Evolutionary conservation across 2,113 vertebrate genomes (phyloP), one percentile per base, ranked within the genome.

Genomic region (Anguilla rostrata): DNA sequence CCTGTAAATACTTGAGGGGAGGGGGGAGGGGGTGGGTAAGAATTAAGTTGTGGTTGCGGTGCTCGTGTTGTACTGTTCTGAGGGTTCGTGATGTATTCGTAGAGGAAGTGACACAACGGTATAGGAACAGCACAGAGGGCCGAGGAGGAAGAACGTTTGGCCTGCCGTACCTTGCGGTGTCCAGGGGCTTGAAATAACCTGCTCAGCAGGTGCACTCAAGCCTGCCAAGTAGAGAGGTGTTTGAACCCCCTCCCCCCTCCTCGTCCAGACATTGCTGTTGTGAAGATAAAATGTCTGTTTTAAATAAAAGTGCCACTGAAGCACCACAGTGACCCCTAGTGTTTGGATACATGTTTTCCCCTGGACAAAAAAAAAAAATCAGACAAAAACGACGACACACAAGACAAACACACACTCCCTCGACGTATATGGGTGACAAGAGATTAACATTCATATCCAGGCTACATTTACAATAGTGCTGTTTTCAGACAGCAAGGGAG

Each of bases 201-300:
- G 92, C 90, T 94, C 91, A 92, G 94, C 92, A 93, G 91, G 91
- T 94, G 89, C 92, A n/a, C 92, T 93, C 92, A 94, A 95, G 94
- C 93, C 92, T 94, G 94, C 93, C 92, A 93, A 46, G 94, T 92
- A 92, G 88, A 92, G 91, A 91, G 93, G 94, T 93, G 91, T 94
- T 92, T 91, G 89, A 90, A 92, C 92, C 92, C 89, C 91, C 90
- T 86, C 87, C 91, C 89, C 92, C 93, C 93, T 93, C 94, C 93
- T 90, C 94, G 93, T 95, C 93, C 95, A 96, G 95, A 95, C 95
- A 96, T 96, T 96, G 95, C 95, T 96, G 95, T 96, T 96, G 95
- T 96, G 95, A 95, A 94, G 94, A 96, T 95, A 93, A 96, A 94
- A 96, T 96, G 95, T 96, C 95, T 95, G 95, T 96, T 96, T 96